Conservation (phyloP, 2,797 vertebrate species). For the Acrossocheilus fasciatus region DNA sequence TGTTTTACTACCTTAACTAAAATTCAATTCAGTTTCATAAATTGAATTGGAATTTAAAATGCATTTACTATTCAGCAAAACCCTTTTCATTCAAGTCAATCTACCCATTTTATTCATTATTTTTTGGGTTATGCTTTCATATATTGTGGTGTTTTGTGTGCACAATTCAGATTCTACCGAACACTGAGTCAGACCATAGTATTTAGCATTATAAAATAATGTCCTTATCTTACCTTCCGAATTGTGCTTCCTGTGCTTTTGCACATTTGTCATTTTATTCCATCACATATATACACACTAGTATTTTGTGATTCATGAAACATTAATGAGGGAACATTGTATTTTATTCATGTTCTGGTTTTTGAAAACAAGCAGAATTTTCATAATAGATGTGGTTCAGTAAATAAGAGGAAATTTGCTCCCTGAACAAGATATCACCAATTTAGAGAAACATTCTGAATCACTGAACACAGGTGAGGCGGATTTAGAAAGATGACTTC, state of each 20-base stretch:
- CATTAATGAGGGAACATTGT: slow-evolving; percentile 43
- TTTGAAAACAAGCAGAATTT: slow-evolving; percentile 28
- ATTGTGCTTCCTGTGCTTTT: neutral
- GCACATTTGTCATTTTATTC: neutral
- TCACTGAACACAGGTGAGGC: slow-evolving; percentile 8
- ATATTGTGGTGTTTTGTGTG: neutral
- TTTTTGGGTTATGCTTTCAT: neutral
- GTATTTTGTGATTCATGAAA: slow-evolving; percentile 50
- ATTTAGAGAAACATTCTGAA: slow-evolving; percentile 10
- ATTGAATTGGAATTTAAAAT: neutral
- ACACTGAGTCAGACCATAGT: neutral
- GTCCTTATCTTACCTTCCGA: neutral
- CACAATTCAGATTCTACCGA: neutral
- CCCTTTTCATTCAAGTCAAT: neutral
- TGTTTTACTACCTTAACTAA: neutral
- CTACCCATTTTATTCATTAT: neutral
- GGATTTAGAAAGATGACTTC: slow-evolving; percentile 7
- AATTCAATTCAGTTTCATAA: neutral
- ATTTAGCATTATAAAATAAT: neutral
- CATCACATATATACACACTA: slow-evolving; percentile 3
- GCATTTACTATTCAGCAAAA: neutral
- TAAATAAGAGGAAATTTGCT: slow-evolving; percentile 30
- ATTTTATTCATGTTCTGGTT: slow-evolving; percentile 50
- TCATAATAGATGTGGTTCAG: slow-evolving; percentile 53
- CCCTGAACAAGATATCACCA: neutral